Evolutionary conservation across 2,888 invertebrate species (phyloP).

Genomic region (Coleophora deauratella): DNA sequence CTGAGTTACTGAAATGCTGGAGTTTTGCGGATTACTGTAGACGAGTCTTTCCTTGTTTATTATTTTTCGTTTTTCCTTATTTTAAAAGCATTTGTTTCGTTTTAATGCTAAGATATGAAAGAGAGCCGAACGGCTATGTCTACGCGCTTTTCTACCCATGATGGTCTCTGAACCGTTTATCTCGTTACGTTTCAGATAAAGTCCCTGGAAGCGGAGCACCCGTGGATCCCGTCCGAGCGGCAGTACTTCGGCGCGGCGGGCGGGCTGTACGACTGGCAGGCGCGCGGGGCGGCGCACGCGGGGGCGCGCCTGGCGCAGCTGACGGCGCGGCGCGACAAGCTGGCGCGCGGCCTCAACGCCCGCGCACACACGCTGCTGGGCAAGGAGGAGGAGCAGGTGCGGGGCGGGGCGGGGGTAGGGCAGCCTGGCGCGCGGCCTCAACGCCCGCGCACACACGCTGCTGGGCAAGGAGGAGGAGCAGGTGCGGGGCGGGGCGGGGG

Average conservation of each 20-base stretch:
- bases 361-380: constrained; percentile 90
- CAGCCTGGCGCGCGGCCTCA: constrained; percentile 73
- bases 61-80: no score
- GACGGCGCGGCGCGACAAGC: constrained; percentile 75
- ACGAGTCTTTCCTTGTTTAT: no score
- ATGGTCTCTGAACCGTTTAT: no score
- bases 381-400: constrained; percentile 88
- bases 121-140: no score
- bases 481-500: constrained; percentile 75
- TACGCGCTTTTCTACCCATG: no score
- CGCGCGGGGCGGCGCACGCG: constrained; percentile 74
- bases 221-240: constrained; percentile 86
- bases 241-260: constrained; percentile 83
- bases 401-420: constrained; percentile 71
- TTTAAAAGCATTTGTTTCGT: no score
- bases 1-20: no score
- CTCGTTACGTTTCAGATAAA: no score
- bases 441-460: constrained; percentile 88
- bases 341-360: constrained; percentile 75
- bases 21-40: no score
- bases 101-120: no score
- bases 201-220: constrained; percentile 64
- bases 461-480: constrained; percentile 90
- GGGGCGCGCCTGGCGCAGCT: constrained; percentile 69
- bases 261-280: constrained; percentile 80